Percentiles rank a stretch among this genome's conserved stretches.
These are phyloP conservation scores for Tenodera sinensis DNA, from an alignment of 2,888 invertebrate species.

Conservation along the genomic window DNA sequence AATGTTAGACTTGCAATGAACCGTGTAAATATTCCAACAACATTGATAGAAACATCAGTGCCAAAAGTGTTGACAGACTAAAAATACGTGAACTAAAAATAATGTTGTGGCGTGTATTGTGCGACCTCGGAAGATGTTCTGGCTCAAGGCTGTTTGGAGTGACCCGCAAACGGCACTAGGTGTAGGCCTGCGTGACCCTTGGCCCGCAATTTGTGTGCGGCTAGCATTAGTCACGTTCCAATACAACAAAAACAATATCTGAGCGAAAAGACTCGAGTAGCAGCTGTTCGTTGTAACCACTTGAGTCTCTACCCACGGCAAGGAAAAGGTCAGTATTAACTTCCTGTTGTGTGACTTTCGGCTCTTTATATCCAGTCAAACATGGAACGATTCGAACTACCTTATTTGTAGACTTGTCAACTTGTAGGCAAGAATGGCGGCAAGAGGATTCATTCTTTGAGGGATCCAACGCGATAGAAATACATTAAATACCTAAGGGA, in stretches of 20 bases:
- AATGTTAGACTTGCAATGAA: neutral
- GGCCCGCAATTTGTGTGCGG: neutral
- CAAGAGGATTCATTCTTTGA: no score
- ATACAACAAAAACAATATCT: neutral
- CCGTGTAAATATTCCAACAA: neutral
- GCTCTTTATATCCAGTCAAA: neutral
- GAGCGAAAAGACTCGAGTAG: neutral
- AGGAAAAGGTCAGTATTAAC: neutral
- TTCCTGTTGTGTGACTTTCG: neutral
- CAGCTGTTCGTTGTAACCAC: neutral
- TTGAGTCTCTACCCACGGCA: neutral
- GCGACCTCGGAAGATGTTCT: neutral
- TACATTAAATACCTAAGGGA: no score
- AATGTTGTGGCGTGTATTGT: neutral
- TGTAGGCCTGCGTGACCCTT: neutral
- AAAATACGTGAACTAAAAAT: neutral
- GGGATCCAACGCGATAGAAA: no score
- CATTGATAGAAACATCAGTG: neutral
- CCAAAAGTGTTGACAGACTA: neutral
- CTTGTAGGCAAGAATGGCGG: no score
- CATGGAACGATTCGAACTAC: neutral
- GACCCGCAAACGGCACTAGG: neutral
- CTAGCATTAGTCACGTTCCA: neutral
- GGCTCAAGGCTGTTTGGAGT: neutral
- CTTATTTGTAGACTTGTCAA: no score